phyloP scores from a whole-genome alignment of 1,140 invertebrate genomes.

The Zaprionus vittiger region DNA sequence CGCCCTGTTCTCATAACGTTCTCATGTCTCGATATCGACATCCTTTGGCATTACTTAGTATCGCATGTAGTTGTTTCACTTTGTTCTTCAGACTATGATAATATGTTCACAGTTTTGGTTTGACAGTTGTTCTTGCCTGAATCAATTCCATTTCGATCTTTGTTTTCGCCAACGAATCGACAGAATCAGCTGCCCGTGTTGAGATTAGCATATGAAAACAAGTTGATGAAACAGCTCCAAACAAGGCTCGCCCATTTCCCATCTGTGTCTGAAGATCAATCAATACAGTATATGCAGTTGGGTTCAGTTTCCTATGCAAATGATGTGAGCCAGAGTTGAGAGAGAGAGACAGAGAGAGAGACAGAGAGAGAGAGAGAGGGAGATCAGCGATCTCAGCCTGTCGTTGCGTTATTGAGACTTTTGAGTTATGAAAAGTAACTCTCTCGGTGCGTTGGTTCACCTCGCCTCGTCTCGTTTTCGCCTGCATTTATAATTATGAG shows the following conservation, averaged over 20 bases:
- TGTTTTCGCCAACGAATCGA: slow-evolving; percentile 29
- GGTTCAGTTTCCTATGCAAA: slow-evolving; percentile 34
- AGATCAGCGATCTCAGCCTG: slow-evolving; percentile 30
- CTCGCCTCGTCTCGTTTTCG: slow-evolving; percentile 21
- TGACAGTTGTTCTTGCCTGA: slow-evolving; percentile 17
- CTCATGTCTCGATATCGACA: not conserved
- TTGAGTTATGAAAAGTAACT: slow-evolving; percentile 52
- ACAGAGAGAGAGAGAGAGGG: too few species aligned
- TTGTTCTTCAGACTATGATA: slow-evolving; percentile 4
- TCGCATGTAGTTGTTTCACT: not conserved
- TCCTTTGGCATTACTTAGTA: not conserved
- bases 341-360: too few species aligned
- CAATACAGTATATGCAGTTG: slow-evolving; percentile 27
- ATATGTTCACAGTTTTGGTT: slow-evolving; percentile 34
- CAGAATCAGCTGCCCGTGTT: slow-evolving; percentile 37
- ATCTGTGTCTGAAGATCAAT: slow-evolving; percentile 38
- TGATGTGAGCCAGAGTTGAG: slow-evolving; percentile 27
- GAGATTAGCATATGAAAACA: slow-evolving; percentile 58
- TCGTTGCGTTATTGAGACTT: slow-evolving; percentile 55
- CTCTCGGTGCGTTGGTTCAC: not conserved
- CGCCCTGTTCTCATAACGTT: not conserved
- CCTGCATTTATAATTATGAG: slow-evolving; percentile 58
- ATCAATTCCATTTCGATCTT: slow-evolving; percentile 11
- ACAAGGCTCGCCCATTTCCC: slow-evolving; percentile 38
- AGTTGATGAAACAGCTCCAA: slow-evolving; percentile 53